These are phyloP conservation scores for Acanthoscelides obtectus DNA, from an alignment of 2,888 invertebrate genomes.

Conservation along the genomic window DNA sequence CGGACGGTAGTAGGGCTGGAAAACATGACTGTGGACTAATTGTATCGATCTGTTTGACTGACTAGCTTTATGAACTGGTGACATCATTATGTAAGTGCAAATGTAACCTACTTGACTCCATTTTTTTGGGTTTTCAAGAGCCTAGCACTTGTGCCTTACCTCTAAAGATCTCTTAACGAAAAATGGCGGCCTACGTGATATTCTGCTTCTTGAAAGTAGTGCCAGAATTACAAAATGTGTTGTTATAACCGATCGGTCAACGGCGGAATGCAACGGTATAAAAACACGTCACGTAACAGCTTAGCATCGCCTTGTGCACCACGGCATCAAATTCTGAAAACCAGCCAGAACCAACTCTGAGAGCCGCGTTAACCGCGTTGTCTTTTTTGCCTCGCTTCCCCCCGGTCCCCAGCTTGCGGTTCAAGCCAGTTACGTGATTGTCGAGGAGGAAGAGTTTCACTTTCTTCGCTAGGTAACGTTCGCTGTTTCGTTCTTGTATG, in stretches of 20 bases:
- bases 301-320: not conserved
- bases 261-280: not conserved
- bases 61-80: too few species aligned
- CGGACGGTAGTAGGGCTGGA: too few species aligned
- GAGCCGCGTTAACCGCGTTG: not conserved
- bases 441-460: not conserved
- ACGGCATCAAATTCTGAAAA: not conserved
- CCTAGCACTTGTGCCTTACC: too few species aligned
- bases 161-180: too few species aligned
- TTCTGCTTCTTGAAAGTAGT: not conserved
- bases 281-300: not conserved
- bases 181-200: not conserved
- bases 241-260: not conserved
- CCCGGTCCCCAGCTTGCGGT: not conserved
- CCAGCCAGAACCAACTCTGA: not conserved
- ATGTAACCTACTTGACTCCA: too few species aligned
- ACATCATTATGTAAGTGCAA: too few species aligned
- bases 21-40: too few species aligned
- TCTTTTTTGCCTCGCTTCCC: not conserved
- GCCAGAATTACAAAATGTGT: not conserved
- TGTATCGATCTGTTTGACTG: too few species aligned
- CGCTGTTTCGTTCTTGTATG: not conserved
- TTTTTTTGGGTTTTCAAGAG: too few species aligned
- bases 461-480: not conserved
- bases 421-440: not conserved